A percentile compares a stretch with the other conserved stretches of the same genome.
These are phyloP conservation scores for Drosophila nebulosa DNA, from an alignment of 1,140 invertebrate species.

Conservation along the genomic window DNA sequence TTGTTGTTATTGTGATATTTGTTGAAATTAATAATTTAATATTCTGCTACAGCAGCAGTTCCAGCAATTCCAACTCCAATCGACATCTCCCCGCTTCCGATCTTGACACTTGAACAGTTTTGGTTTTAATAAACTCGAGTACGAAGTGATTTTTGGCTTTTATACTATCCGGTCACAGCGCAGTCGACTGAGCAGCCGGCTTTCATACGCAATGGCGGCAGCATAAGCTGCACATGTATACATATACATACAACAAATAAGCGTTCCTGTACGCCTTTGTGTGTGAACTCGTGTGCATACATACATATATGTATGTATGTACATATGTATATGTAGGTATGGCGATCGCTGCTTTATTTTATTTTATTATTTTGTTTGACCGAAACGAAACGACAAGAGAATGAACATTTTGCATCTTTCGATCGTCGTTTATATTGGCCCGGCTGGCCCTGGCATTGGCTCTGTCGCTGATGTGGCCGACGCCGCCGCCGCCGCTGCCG, in stretches of 20 bases:
- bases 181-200: constrained; percentile 26
- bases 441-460: constrained; percentile 45
- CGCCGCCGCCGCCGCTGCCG: no score
- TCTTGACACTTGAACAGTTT: constrained; percentile 78
- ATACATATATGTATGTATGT: not conserved
- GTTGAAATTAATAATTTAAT: not conserved
- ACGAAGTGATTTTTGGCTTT: constrained; percentile 80
- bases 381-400: constrained; percentile 58
- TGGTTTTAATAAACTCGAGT: constrained; percentile 80
- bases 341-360: constrained; percentile 70
- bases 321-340: constrained; percentile 12
- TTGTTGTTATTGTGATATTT: not conserved
- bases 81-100: constrained; percentile 20
- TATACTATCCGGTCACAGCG: constrained; percentile 60
- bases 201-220: constrained; percentile 42
- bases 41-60: not conserved
- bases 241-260: not conserved
- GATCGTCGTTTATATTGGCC: constrained; percentile 66
- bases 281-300: not conserved
- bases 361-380: constrained; percentile 75
- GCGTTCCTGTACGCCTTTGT: constrained; percentile 6
- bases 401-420: constrained; percentile 77
- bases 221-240: constrained; percentile 24
- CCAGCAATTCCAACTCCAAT: not conserved
- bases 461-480: constrained; percentile 5